phyloP scores from a whole-genome alignment of 2,113 vertebrate species.

The Lathamus discolor region DNA sequence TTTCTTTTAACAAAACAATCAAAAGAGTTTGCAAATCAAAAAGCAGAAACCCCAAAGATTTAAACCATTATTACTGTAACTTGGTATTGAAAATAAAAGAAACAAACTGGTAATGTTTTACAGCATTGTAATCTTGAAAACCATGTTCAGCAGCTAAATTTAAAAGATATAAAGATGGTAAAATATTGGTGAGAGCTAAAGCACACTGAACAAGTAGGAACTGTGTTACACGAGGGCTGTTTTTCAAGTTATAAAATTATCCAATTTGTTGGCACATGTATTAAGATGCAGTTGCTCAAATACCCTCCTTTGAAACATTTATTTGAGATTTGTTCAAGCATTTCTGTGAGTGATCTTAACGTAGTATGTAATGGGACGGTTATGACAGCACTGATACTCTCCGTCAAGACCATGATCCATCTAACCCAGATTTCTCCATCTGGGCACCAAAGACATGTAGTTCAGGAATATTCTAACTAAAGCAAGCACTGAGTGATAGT shows the following conservation, averaged over 20 bases:
- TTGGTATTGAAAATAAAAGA: background rate
- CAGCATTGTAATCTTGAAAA: background rate
- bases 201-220: too few relatives aligned
- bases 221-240: background rate
- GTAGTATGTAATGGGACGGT: fast-evolving
- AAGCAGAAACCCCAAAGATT: background rate
- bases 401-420: background rate
- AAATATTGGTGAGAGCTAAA: background rate
- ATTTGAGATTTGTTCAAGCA: background rate
- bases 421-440: background rate
- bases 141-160: background rate
- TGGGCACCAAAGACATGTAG: background rate
- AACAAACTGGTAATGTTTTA: background rate
- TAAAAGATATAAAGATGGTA: background rate
- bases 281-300: background rate
- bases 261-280: background rate
- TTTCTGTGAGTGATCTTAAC: background rate
- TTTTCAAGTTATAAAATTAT: background rate
- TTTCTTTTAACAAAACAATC: background rate
- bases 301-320: background rate
- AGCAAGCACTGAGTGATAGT: background rate
- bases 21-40: background rate
- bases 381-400: background rate
- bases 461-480: background rate
- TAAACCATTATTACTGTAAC: background rate